Percentiles rank a stretch among this genome's conserved stretches.
These are phyloP conservation scores for Rhodinocichla rosea DNA, from an alignment of 2,113 vertebrate genomes.

Conservation along the genomic window DNA sequence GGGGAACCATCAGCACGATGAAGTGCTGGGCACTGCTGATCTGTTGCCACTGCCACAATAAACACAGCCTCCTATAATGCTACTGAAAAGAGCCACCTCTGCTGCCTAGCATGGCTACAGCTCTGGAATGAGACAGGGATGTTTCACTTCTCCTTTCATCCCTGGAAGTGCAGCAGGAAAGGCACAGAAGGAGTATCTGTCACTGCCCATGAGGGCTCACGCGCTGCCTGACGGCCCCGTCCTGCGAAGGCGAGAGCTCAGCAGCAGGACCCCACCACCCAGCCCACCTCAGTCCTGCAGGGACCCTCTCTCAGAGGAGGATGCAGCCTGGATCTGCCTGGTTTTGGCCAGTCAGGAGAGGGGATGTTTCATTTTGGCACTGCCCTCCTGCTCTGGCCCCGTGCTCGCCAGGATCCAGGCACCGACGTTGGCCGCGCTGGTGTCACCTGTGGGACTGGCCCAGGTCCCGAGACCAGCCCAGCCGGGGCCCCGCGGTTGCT, in stretches of 20 bases:
- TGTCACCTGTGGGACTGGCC: conserved; percentile 85
- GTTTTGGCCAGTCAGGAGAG: not conserved
- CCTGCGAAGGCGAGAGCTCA: accelerated
- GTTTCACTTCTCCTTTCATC: not conserved
- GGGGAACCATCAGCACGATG: not conserved
- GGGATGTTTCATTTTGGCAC: not conserved
- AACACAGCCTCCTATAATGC: accelerated
- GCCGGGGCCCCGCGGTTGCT: conserved; percentile 89
- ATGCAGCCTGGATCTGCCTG: accelerated
- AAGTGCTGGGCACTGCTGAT: accelerated
- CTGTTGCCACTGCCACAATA: not conserved
- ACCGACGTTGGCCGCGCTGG: accelerated
- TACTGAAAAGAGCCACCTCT: not conserved
- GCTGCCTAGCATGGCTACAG: not conserved
- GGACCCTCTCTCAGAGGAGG: not conserved
- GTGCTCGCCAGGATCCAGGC: accelerated
- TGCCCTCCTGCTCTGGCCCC: not conserved
- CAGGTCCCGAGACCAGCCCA: conserved; percentile 96
- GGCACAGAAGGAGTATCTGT: not conserved
- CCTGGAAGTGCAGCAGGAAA: not conserved
- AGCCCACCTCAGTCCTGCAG: not conserved
- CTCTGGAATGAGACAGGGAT: not conserved
- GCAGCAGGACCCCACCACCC: not conserved
- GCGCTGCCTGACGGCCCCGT: accelerated
- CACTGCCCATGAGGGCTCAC: not conserved